These are phyloP conservation scores for Phylloscopus whistleri DNA, from an alignment of 2,113 vertebrate species.

Conservation along the genomic window DNA sequence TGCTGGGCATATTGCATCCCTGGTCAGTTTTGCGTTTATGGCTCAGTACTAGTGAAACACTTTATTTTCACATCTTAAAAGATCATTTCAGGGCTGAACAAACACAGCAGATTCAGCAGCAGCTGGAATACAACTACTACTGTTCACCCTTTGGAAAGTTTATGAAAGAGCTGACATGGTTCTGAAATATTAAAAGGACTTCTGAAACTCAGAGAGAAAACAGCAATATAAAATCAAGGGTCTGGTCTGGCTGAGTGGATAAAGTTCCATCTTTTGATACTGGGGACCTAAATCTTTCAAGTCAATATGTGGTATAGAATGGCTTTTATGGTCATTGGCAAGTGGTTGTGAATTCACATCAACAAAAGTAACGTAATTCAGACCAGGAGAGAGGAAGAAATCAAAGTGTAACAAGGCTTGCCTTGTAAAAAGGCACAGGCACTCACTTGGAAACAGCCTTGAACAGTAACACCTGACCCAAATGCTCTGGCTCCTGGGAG, in stretches of 20 bases:
- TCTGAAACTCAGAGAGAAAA: conserved; percentile 58
- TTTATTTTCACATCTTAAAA: conserved; percentile 73
- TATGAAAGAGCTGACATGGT: conserved; percentile 52
- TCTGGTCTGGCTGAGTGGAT: conserved; percentile 58
- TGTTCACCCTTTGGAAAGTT: conserved; percentile 68
- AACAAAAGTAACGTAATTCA: conserved; percentile 59
- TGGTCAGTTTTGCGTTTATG: conserved; percentile 59
- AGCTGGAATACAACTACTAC: conserved; percentile 67
- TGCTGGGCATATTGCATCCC: conserved; percentile 1
- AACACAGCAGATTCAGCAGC: conserved; percentile 66
- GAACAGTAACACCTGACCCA: conserved; percentile 38
- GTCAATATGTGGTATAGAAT: conserved; percentile 38
- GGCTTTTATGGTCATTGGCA: conserved; percentile 55
- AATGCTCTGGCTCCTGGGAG: neutral
- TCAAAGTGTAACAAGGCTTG: conserved; percentile 45
- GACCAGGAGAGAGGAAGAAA: conserved; percentile 42
- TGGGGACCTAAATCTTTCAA: conserved; percentile 51
- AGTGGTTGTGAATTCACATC: conserved; percentile 47
- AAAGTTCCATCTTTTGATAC: conserved; percentile 55
- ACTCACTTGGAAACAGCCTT: neutral
- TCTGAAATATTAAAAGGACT: conserved; percentile 69
- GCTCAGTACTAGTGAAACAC: conserved; percentile 61
- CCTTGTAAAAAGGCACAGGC: neutral
- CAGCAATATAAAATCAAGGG: conserved; percentile 61
- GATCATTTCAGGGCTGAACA: conserved; percentile 73